phyloP scores from a whole-genome alignment of 2,797 vertebrate genomes.

The Alosa sapidissima region DNA sequence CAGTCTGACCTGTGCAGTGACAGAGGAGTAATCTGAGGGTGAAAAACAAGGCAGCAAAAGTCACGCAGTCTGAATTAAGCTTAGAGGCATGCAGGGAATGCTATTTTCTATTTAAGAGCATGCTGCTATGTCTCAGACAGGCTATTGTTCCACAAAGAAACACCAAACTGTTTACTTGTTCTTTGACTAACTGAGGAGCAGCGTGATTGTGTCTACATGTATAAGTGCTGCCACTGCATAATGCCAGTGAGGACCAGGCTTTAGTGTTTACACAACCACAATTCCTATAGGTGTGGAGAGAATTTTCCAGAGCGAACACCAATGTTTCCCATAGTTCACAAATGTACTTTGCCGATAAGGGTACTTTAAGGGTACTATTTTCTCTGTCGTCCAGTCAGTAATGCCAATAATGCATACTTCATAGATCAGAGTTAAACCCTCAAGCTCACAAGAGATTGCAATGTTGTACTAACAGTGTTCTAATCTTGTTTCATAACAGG shows the following conservation, averaged over 20 bases:
- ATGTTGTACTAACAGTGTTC: background rate
- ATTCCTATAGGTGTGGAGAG: background rate
- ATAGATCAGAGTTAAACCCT: background rate
- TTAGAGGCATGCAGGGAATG: constrained; percentile 20
- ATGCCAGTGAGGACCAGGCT: background rate
- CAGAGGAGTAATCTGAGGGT: constrained; percentile 1
- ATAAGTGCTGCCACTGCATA: background rate
- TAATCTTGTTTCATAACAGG: background rate
- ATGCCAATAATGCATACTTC: background rate
- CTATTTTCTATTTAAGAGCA: constrained; percentile 27
- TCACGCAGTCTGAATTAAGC: constrained; percentile 37
- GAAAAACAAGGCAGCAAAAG: constrained; percentile 30
- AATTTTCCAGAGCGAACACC: background rate
- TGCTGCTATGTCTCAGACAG: background rate
- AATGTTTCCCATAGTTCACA: background rate
- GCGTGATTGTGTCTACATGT: background rate
- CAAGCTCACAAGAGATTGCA: background rate
- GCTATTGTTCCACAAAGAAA: background rate
- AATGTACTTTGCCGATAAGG: background rate
- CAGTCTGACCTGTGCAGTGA: constrained; percentile 4
- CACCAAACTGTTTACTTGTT: constrained; percentile 22
- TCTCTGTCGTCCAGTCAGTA: background rate
- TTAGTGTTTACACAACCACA: background rate
- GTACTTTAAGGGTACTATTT: background rate
- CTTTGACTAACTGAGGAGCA: constrained; percentile 8